Conservation (phyloP, 2,888 invertebrate genomes). For the Diaphora mendica region DNA sequence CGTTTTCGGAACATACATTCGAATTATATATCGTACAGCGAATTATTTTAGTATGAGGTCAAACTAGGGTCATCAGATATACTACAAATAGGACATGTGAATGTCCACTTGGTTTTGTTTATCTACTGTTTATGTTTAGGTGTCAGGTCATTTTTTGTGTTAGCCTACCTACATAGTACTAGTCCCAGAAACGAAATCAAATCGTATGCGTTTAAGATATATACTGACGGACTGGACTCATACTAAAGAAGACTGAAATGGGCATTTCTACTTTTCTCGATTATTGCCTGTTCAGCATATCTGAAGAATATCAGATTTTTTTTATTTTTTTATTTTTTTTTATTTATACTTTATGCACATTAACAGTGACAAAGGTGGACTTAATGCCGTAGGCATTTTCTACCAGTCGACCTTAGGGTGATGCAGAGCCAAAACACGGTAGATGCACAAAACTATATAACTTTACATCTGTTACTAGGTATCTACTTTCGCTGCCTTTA, state of each 20-base stretch:
- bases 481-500: no score
- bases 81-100: conserved; percentile 5
- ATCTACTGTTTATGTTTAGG: not conserved
- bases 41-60: conserved; percentile 14
- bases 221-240: not conserved
- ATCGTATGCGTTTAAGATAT: not conserved
- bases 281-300: no score
- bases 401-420: no score
- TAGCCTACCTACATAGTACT: not conserved
- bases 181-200: not conserved
- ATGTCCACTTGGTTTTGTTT: not conserved
- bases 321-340: no score
- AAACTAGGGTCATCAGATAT: conserved; percentile 20
- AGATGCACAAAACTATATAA: no score
- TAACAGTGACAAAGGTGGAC: no score
- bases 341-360: no score
- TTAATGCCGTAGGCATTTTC: no score
- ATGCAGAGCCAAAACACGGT: no score
- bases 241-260: not conserved
- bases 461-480: no score
- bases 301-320: no score
- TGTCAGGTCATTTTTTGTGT: not conserved
- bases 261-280: no score
- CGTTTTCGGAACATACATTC: conserved; percentile 15
- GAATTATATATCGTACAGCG: conserved; percentile 15